phyloP scores from a whole-genome alignment of 2,888 invertebrate species.

The Trachelus iudaicus region DNA sequence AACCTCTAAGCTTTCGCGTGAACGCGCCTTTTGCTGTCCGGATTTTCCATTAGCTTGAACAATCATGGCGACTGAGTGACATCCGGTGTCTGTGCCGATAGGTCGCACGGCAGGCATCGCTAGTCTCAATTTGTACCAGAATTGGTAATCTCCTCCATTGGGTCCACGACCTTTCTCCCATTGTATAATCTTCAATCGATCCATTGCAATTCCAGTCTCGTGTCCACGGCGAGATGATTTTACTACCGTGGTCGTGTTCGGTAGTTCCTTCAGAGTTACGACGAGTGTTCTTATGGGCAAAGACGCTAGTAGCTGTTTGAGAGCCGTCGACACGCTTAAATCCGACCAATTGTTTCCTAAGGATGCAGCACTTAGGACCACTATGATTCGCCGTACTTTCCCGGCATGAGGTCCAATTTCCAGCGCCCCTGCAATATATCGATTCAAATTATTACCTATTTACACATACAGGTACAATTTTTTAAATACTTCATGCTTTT shows the following conservation, averaged over 20 bases:
- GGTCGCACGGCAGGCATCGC: slow-evolving; percentile 70
- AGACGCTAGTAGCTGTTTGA: slow-evolving; percentile 66
- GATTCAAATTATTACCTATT: neutral
- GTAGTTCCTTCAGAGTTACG: slow-evolving; percentile 65
- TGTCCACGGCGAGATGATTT: slow-evolving; percentile 68
- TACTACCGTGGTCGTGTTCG: slow-evolving; percentile 58
- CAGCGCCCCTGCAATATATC: slow-evolving; percentile 69
- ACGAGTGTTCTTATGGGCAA: slow-evolving; percentile 58
- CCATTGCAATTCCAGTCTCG: slow-evolving; percentile 38
- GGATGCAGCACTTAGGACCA: slow-evolving; percentile 67
- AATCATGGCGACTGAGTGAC: slow-evolving; percentile 61
- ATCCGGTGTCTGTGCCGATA: slow-evolving; percentile 34
- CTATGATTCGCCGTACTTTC: slow-evolving; percentile 68
- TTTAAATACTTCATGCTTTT: no score
- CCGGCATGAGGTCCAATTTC: slow-evolving; percentile 69
- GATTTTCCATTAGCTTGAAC: slow-evolving; percentile 52
- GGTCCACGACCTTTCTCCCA: slow-evolving; percentile 47
- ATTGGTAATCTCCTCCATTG: slow-evolving; percentile 68
- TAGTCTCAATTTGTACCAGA: slow-evolving; percentile 75
- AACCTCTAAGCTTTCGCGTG: slow-evolving; percentile 62
- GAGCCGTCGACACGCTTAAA: slow-evolving; percentile 58
- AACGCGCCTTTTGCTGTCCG: slow-evolving; percentile 56
- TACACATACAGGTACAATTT: neutral
- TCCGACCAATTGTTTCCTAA: slow-evolving; percentile 67
- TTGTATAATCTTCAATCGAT: slow-evolving; percentile 48